Evolutionary conservation across 2,888 invertebrate genomes (phyloP), one percentile per base, ranked within the genome.

Genomic region (Clepsis dumicolana): DNA sequence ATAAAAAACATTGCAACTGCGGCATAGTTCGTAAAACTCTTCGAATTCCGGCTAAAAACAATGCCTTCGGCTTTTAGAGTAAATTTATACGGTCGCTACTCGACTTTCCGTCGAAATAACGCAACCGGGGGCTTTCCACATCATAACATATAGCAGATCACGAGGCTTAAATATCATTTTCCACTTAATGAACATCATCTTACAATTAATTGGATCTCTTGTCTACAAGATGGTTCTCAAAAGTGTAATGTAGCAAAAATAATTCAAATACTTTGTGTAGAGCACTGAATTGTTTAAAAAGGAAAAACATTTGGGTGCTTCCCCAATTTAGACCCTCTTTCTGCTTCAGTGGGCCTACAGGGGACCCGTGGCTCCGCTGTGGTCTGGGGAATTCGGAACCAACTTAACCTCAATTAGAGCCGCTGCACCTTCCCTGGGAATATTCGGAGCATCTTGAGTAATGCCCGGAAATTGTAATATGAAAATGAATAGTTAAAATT

Each of bases 1-100:
- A 53, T 44, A 44, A 61, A 18, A 61, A 61, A 61, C 44, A n/a
- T 25, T 48, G 32, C 44, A 54, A 54, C 32, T 61, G 44, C 41
- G 54, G 44, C 53, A 25, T 35, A 61, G 54, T 38, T 59, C 32
- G 16, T 2, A 21, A 29, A 27, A 41, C 29, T 32, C 66, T 53
- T 61, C 29, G 61, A 54, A 54, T 61, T 32, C 61, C 54, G n/a
- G 54, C 61, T 27, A 53, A 61, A 66, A 66, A 27, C 35, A 48
- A 52, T 61, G 61, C 61, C 25, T 56, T 66, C 61, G 27, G 66
- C 25, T 66, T 54, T 56, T 66, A 62, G 35, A 66, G 54, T 66
- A 66, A 61, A 56, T n/a, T n/a, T n/a, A n/a, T 54, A 48, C 48
- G 35, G 48, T 66, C 61, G 35, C 61, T 21, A 25, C 44, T 21